These are phyloP conservation scores for Poecilia velifera DNA, from an alignment of 2,797 vertebrate species.

Conservation along the genomic window DNA sequence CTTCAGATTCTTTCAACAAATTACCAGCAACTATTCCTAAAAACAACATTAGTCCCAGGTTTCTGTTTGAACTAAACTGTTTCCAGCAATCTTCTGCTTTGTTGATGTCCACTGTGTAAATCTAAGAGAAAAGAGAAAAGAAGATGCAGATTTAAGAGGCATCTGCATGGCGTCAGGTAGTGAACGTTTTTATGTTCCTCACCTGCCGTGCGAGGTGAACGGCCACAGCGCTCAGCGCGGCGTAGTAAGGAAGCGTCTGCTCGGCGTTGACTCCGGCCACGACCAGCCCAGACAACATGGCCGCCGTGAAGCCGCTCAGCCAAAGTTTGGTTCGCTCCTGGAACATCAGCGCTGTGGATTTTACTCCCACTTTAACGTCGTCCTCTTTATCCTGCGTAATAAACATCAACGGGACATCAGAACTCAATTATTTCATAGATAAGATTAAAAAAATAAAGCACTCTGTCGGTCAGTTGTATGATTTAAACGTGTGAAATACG, in stretches of 20 bases:
- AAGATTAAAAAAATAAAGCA: neutral
- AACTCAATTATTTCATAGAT: neutral
- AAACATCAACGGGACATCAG: slow-evolving; percentile 1
- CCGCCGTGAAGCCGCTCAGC: slow-evolving; percentile 87
- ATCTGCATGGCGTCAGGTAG: neutral
- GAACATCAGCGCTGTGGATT: slow-evolving; percentile 92
- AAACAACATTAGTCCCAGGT: slow-evolving; percentile 89
- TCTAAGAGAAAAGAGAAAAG: slow-evolving; percentile 74
- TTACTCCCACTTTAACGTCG: slow-evolving; percentile 88
- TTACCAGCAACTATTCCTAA: slow-evolving; percentile 90
- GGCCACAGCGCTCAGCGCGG: slow-evolving; percentile 77
- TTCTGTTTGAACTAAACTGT: slow-evolving; percentile 93
- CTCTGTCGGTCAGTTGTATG: neutral
- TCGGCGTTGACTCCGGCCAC: slow-evolving; percentile 83
- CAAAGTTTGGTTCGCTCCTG: slow-evolving; percentile 89
- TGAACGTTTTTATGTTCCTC: slow-evolving; percentile 23
- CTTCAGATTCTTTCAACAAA: slow-evolving; percentile 84
- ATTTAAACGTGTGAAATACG: neutral
- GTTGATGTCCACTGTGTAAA: slow-evolving; percentile 90
- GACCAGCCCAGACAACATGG: slow-evolving; percentile 87
- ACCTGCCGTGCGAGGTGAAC: slow-evolving; percentile 90
- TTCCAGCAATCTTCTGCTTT: slow-evolving; percentile 94
- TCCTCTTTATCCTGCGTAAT: slow-evolving; percentile 90
- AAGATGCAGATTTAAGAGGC: neutral
- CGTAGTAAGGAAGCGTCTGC: slow-evolving; percentile 90